These are phyloP conservation scores for Catharus minimus DNA, from an alignment of 2,113 vertebrate genomes.

Conservation along the genomic window DNA sequence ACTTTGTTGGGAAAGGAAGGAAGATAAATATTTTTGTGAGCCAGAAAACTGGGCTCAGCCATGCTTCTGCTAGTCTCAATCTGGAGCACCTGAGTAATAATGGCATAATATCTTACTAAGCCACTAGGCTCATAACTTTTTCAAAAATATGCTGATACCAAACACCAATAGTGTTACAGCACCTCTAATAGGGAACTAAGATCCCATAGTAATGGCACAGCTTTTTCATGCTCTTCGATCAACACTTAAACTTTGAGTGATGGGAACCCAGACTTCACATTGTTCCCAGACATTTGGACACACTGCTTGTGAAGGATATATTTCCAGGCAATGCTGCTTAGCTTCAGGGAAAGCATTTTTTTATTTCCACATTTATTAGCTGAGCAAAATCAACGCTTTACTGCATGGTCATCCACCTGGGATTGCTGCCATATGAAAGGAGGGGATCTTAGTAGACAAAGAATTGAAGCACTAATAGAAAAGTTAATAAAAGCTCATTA, in stretches of 20 bases:
- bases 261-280: constrained; percentile 8
- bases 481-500: constrained; percentile 52
- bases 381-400: constrained; percentile 22
- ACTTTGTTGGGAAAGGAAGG: neutral
- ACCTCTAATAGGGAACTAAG: neutral
- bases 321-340: constrained; percentile 57
- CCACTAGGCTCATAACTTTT: neutral
- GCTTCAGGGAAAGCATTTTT: constrained; percentile 64
- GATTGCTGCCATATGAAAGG: neutral
- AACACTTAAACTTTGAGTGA: constrained; percentile 31
- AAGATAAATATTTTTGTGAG: neutral
- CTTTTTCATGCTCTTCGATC: neutral
- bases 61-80: neutral
- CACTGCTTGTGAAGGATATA: neutral
- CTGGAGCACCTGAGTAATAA: neutral
- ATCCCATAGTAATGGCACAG: neutral
- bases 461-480: neutral
- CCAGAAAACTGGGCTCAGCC: neutral
- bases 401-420: constrained; percentile 32
- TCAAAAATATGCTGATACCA: neutral
- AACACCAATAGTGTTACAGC: neutral
- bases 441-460: neutral
- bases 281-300: constrained; percentile 47
- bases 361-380: constrained; percentile 65
- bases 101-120: neutral